phyloP scores from a whole-genome alignment of 2,888 invertebrate species.

The Plebejus melissa region DNA sequence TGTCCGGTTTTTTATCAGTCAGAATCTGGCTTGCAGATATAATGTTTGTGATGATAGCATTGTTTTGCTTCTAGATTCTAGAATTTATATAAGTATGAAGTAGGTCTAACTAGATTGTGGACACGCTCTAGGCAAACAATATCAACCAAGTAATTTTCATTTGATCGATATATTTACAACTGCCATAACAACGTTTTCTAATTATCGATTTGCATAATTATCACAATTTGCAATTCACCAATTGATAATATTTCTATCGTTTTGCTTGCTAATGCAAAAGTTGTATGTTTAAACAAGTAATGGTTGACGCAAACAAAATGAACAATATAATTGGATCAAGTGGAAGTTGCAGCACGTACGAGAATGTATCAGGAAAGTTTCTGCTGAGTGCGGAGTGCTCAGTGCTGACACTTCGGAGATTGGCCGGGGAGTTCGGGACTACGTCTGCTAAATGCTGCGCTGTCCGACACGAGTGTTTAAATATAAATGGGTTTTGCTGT shows the following conservation, averaged over 20 bases:
- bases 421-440: slow-evolving; percentile 38
- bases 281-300: background rate
- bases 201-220: background rate
- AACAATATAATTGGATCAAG: background rate
- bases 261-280: background rate
- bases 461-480: background rate
- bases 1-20: background rate
- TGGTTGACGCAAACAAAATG: background rate
- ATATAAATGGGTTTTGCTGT: background rate
- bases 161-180: background rate
- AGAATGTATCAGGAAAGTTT: background rate
- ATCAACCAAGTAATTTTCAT: no score
- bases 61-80: background rate
- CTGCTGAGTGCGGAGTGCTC: background rate
- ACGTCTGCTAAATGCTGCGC: background rate
- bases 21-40: background rate
- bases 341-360: slow-evolving; percentile 4
- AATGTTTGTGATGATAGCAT: background rate
- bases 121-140: no score
- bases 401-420: slow-evolving; percentile 35
- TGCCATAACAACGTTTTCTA: background rate
- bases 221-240: background rate
- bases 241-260: background rate
- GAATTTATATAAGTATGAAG: background rate
- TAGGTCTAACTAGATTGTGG: background rate